A percentile compares a stretch with the other conserved stretches of the same genome.
Conservation (phyloP, 2,113 vertebrate species). For the Aspiorhynchus laticeps region DNA sequence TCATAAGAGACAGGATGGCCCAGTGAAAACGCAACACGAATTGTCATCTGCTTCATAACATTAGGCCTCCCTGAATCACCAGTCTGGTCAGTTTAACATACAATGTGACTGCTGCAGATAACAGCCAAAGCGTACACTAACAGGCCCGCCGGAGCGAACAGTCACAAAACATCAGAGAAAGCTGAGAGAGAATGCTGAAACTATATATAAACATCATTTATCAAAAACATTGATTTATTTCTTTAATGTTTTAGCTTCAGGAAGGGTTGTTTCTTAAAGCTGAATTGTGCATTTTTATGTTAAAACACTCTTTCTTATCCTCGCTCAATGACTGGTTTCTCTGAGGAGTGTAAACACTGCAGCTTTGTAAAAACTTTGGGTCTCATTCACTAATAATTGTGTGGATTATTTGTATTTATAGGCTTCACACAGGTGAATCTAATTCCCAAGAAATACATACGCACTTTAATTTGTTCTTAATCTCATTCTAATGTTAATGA, state of each 20-base stretch:
- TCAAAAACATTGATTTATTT: neutral
- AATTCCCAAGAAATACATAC: neutral
- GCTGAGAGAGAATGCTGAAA: neutral
- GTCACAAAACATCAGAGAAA: neutral
- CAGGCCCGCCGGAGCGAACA: neutral
- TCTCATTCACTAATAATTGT: neutral
- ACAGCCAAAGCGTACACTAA: neutral
- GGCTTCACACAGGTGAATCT: neutral
- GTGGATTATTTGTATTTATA: neutral
- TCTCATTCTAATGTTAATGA: conserved; percentile 1
- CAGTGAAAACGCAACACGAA: conserved; percentile 63
- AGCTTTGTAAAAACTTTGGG: neutral
- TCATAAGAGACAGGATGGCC: conserved; percentile 61
- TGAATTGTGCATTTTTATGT: neutral
- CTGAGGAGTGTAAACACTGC: neutral
- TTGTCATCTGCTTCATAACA: conserved; percentile 73
- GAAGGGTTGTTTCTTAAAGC: neutral
- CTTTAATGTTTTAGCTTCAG: neutral
- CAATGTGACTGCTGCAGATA: conserved; percentile 28
- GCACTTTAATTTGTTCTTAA: neutral
- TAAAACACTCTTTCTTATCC: neutral
- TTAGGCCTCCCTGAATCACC: conserved; percentile 69
- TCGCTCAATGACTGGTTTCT: neutral
- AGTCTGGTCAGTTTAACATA: conserved; percentile 64
- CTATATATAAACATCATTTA: neutral